Evolutionary conservation across 2,888 invertebrate species (phyloP).

Genomic region (Macrosoma leucophasiata): DNA sequence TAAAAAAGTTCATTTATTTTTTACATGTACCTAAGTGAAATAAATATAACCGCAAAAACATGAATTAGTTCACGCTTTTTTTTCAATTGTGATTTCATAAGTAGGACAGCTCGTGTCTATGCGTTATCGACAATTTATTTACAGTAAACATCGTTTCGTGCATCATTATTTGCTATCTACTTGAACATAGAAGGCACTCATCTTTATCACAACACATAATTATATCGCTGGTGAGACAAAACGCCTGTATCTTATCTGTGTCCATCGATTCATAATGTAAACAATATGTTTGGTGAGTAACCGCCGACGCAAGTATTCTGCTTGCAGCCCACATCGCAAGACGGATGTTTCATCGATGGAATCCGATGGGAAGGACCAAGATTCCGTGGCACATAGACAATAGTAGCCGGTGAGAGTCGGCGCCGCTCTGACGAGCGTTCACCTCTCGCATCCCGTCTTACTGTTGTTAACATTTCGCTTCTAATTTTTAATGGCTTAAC

Average conservation of each 20-base stretch:
- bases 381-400: slow-evolving; percentile 74
- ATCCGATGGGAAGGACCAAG: slow-evolving; percentile 73
- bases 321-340: slow-evolving; percentile 56
- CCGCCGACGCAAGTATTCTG: slow-evolving; percentile 45
- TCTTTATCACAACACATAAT: too few species aligned
- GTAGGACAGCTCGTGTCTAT: too few species aligned
- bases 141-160: too few species aligned
- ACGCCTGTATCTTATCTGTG: slow-evolving; percentile 54
- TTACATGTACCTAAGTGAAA: too few species aligned
- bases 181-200: slow-evolving; percentile 34
- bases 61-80: too few species aligned
- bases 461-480: slow-evolving; percentile 42
- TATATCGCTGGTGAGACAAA: slow-evolving; percentile 28
- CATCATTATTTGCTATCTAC: too few species aligned
- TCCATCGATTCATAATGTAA: slow-evolving; percentile 37
- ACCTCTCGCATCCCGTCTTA: slow-evolving; percentile 65
- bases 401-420: slow-evolving; percentile 71
- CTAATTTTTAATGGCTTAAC: slow-evolving; percentile 29
- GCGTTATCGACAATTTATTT: too few species aligned
- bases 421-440: slow-evolving; percentile 72
- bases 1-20: too few species aligned
- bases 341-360: slow-evolving; percentile 66
- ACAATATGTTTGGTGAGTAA: slow-evolving; percentile 45
- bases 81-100: too few species aligned
- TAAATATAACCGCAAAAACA: too few species aligned